These are phyloP conservation scores for Gonioctena quinquepunctata DNA, from an alignment of 1,140 invertebrate genomes.

Conservation along the genomic window DNA sequence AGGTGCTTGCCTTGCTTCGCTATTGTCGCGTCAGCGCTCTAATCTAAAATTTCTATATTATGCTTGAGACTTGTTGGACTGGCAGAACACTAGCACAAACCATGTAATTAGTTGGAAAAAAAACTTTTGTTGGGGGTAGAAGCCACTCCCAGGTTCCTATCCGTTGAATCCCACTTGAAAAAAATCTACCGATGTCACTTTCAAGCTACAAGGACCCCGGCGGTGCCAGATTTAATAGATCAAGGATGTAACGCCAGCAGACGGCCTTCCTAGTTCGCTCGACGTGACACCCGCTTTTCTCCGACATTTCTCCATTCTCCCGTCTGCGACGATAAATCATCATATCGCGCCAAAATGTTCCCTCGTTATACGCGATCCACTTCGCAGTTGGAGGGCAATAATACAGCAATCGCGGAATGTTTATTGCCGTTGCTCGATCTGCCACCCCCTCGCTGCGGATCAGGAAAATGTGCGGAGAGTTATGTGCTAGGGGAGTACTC, in stretches of 20 bases:
- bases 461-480: neutral
- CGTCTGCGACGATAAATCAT: constrained; percentile 9
- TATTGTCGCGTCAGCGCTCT: too few relatives aligned
- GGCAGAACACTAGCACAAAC: too few relatives aligned
- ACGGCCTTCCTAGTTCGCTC: neutral
- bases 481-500: neutral
- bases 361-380: constrained; percentile 13
- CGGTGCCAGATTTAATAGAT: neutral
- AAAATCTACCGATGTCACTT: neutral
- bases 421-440: constrained; percentile 4
- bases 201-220: neutral
- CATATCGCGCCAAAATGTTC: constrained; percentile 9
- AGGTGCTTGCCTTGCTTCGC: too few relatives aligned
- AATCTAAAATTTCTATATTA: too few relatives aligned
- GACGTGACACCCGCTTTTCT: neutral
- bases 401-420: constrained; percentile 10
- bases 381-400: constrained; percentile 11
- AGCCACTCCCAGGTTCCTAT: too few relatives aligned
- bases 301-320: neutral
- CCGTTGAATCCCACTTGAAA: too few relatives aligned
- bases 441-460: neutral
- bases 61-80: too few relatives aligned
- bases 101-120: too few relatives aligned
- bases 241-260: neutral
- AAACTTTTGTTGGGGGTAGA: too few relatives aligned